Base-by-base conservation (phyloP, 2,888 invertebrate species). In the Callyntrura sp. region DNA sequence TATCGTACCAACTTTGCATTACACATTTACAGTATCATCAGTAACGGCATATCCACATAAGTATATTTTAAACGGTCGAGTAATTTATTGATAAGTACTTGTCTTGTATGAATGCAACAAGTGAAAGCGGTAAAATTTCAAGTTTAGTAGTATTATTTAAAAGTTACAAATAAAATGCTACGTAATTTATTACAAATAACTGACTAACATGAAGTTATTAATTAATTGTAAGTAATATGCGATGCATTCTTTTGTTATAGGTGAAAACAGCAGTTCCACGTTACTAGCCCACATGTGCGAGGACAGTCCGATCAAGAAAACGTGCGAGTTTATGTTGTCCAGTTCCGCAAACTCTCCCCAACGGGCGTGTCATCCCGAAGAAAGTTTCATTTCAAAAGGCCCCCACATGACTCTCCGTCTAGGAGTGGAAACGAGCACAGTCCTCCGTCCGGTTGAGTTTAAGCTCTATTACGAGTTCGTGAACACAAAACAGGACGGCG, bases 401-500 rank as follows among this genome's bases (percentile, higher is more conserved):
- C 95, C 96, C n/a, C 96, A 97, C 90, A 95, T 97, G 82, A 97
- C 97, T 8, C 96, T 97, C 91, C 96, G 97, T 17, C 88, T 92
- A 4, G 86, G 82, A 35, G 81, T 92, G 14, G 91, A 92, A 65
- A 85, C 90, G 8, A 90, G 97, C n/a, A 97, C 97, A 89, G 97
- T 97, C 4, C 95, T 97, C 76, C 97, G 97, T 94, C 97, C 97
- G 1, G 96, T 97, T 85, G 96, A 96, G 92, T 97, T 97, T 94
- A 96, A 97, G 60, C 96, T 97, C 4, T 96, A 97, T 82, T 98
- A 97, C 94, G 98, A 98, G 94, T 98, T 98, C 94, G 97, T 98
- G 23, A 97, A 97, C 88, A 92, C 91, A 25, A 91, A 91, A 62
- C 93, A 92, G 82, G 93, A 92, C 65, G 93, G 93, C 14, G 91